Evolutionary conservation across 2,113 vertebrate genomes (phyloP), one percentile per base, ranked within the genome.

Genomic region (Amphiprion ocellaris): DNA sequence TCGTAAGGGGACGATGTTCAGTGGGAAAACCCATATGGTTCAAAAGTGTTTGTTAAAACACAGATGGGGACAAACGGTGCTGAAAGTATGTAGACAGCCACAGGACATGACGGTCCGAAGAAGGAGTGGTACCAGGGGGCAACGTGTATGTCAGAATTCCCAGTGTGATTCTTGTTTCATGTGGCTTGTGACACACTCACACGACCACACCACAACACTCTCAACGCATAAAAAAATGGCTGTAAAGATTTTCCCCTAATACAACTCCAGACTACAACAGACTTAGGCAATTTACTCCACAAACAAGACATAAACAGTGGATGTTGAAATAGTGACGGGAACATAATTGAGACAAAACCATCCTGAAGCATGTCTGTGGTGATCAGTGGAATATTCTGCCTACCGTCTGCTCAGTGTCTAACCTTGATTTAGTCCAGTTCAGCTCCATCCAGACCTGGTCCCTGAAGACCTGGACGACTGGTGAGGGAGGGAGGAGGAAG

Each of bases 101-200:
- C 83, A 88, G 66, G 74, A 76, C 74, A 58, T 58, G 71, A 62
- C 2, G 15, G 69, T 63, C 37, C 74, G 24, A 24, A 47, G 53
- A 37, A 17, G 23, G n/a, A 55, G 50, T 23, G 52, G 68, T 37
- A 58, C 44, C 6, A 47, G 56, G 69, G 61, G 80, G 50, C n/a
- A 58, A 26, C 50, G n/a, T 16, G 26, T 4, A 67, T 8, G 44
- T 90, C 85, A 84, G 77, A 89, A 64, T 68, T 72, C 79, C 80
- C 78, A 74, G 77, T 11, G 12, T 21, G 41, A 56, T 23, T 46
- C 41, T 49, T 60, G 60, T 72, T 77, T 82, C 62, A 86, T 84
- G 87, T 86, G 87, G 87, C 52, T 71, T 76, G 73, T 86, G 81
- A 90, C 79, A 71, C 71, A 89, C 66, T 71, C 58, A 47, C 72